Percentiles rank a stretch among this genome's conserved stretches.
phyloP scores from a whole-genome alignment of 2,888 invertebrate genomes.

The Dolichomitus sp. region DNA sequence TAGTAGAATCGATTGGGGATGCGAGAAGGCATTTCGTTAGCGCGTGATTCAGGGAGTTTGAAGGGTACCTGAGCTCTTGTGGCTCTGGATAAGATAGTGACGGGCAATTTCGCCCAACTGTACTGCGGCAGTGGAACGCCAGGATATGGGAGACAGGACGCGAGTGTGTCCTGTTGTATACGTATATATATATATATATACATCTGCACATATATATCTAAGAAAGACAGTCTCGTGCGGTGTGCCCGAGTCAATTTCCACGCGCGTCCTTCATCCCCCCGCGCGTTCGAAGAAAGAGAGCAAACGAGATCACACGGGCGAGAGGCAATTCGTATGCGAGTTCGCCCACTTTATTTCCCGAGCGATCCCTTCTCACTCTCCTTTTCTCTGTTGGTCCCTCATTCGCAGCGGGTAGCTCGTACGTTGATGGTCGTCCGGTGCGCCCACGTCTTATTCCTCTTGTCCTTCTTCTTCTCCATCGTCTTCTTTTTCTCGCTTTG shows the following conservation, averaged over 20 bases:
- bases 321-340: constrained; percentile 76
- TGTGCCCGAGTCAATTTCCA: constrained; percentile 58
- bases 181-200: not conserved
- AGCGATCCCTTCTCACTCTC: constrained; percentile 16
- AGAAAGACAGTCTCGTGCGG: constrained; percentile 29
- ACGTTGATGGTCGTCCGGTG: constrained; percentile 74
- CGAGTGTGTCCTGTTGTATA: constrained; percentile 2
- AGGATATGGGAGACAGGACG: constrained; percentile 24
- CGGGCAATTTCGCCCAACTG: constrained; percentile 24
- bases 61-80: constrained; percentile 25
- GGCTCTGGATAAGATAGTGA: constrained; percentile 43
- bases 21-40: constrained; percentile 43
- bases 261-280: constrained; percentile 58
- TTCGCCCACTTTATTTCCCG: constrained; percentile 76
- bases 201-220: not conserved
- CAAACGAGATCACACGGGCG: constrained; percentile 68
- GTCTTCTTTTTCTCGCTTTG: constrained; percentile 19
- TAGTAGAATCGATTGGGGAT: constrained; percentile 1
- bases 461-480: constrained; percentile 2
- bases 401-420: constrained; percentile 77
- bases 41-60: constrained; percentile 24
- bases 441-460: constrained; percentile 67
- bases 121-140: constrained; percentile 4
- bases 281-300: constrained; percentile 45
- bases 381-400: constrained; percentile 20